Percentiles rank a stretch among this genome's conserved stretches.
phyloP scores from a whole-genome alignment of 2,113 vertebrate species.

The Antennarius striatus region DNA sequence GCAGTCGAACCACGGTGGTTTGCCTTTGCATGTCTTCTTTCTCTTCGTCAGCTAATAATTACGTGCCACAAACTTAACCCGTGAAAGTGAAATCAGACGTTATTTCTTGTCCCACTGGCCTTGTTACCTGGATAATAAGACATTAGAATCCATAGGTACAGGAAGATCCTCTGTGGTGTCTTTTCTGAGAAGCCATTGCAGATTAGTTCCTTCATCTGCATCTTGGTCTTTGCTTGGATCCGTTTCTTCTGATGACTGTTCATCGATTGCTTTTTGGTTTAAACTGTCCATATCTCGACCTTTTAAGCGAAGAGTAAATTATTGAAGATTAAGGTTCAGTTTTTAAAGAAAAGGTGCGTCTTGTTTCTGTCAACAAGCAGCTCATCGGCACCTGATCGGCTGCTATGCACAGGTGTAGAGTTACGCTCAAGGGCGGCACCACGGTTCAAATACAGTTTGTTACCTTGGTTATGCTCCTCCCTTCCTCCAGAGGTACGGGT shows the following conservation, averaged over 20 bases:
- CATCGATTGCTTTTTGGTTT: constrained; percentile 1
- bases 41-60: not conserved
- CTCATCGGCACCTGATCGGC: too few relatives aligned
- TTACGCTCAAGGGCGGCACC: too few relatives aligned
- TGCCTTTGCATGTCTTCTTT: not conserved
- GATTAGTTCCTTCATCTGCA: not conserved
- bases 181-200: constrained; percentile 36
- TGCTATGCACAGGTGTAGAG: too few relatives aligned
- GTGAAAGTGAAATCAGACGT: not conserved
- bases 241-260: fast-evolving
- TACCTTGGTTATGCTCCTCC: too few relatives aligned
- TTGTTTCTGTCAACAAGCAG: too few relatives aligned
- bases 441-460: too few relatives aligned
- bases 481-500: too few relatives aligned
- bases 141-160: constrained; percentile 41
- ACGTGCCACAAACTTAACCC: not conserved
- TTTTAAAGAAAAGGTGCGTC: too few relatives aligned
- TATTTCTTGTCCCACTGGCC: not conserved
- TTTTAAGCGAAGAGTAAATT: too few relatives aligned
- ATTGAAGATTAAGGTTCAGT: too few relatives aligned
- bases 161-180: not conserved
- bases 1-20: not conserved
- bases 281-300: too few relatives aligned
- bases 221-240: not conserved
- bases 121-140: constrained; percentile 1